Conservation (phyloP, 2,888 invertebrate species). For the Trachelus iudaicus region DNA sequence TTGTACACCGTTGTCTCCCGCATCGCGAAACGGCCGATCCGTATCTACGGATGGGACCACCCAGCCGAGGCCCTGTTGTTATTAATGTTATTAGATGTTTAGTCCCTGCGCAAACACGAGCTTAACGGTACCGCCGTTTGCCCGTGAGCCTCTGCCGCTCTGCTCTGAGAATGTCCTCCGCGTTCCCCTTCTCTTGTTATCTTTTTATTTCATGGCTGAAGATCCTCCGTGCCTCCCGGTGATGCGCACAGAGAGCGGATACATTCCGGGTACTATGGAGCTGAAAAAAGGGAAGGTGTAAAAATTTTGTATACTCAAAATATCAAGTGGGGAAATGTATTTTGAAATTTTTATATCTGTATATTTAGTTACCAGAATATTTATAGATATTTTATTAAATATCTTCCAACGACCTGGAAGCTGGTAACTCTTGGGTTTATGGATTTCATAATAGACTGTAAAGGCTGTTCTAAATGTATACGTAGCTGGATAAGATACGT, state of each 20-base stretch:
- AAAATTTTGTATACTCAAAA: not conserved
- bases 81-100: conserved; percentile 52
- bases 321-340: not conserved
- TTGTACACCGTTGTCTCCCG: conserved; percentile 2
- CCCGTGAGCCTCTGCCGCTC: not conserved
- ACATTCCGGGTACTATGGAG: no score
- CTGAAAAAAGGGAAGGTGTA: no score
- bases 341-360: not conserved
- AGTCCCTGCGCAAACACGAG: conserved; percentile 44
- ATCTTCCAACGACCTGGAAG: not conserved
- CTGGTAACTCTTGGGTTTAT: not conserved
- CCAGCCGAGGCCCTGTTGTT: conserved; percentile 34
- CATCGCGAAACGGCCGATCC: conserved; percentile 27
- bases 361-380: not conserved
- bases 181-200: not conserved
- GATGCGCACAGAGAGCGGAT: not conserved
- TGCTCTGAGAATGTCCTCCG: not conserved
- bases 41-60: conserved; percentile 30
- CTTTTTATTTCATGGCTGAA: no score
- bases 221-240: not conserved
- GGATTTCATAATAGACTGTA: not conserved
- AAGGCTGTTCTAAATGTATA: not conserved
- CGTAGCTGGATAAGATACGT: not conserved
- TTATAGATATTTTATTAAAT: not conserved
- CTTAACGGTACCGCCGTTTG: conserved; percentile 43